Evolutionary conservation across 1,140 invertebrate species (phyloP).

Genomic region (Drosophila orosa): DNA sequence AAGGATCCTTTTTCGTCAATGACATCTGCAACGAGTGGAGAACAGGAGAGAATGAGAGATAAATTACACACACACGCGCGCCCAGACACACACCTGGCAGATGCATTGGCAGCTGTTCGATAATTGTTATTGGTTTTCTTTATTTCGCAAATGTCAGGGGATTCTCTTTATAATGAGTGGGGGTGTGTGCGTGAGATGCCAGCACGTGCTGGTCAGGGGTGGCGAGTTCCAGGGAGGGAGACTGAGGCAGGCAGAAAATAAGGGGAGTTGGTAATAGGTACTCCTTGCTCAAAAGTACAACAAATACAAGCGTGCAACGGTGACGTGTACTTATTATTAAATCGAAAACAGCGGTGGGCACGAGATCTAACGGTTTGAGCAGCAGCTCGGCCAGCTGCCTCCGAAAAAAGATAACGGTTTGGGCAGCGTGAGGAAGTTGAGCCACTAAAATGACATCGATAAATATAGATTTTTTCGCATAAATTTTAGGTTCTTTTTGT

Average conservation of each 20-base stretch:
- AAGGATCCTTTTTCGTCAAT: constrained; percentile 83
- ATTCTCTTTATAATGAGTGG: constrained; percentile 23
- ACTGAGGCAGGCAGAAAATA: background rate
- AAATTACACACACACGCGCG: constrained; percentile 13
- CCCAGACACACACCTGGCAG: constrained; percentile 20
- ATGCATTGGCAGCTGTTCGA: constrained; percentile 50
- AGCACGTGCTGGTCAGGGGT: constrained; percentile 26
- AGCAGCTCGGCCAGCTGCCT: too few relatives aligned
- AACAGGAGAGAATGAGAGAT: constrained; percentile 3
- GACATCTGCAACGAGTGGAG: constrained; percentile 74
- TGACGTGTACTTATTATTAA: background rate
- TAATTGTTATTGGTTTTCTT: constrained; percentile 60
- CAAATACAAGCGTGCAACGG: background rate
- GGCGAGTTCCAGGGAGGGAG: too few relatives aligned
- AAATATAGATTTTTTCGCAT: too few relatives aligned
- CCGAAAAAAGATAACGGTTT: too few relatives aligned
- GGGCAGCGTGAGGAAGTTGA: too few relatives aligned
- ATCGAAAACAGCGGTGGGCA: too few relatives aligned
- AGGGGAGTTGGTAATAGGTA: background rate
- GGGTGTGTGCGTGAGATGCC: constrained; percentile 10
- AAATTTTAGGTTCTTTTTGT: too few relatives aligned
- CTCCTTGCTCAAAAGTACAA: background rate
- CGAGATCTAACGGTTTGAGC: too few relatives aligned
- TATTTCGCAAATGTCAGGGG: constrained; percentile 33
- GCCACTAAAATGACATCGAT: too few relatives aligned